Evolutionary conservation across 37 sponge, comb jelly and placozoan species (phyloP).

Genomic region (Dysidea cf. avara): DNA sequence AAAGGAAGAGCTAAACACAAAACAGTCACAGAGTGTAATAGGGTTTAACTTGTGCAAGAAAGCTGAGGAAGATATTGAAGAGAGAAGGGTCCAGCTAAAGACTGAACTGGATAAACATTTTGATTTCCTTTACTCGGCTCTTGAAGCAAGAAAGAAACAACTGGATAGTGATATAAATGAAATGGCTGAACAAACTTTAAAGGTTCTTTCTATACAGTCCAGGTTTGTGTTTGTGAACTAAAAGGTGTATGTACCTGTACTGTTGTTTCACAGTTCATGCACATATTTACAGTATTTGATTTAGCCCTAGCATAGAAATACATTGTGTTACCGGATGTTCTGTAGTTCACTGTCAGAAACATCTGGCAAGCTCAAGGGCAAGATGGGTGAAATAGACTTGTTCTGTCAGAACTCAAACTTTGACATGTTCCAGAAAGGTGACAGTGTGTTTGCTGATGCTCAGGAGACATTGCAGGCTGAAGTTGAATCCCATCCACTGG

Average conservation of each 20-base stretch:
- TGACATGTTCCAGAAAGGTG: conserved; percentile 2
- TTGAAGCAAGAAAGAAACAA: neutral
- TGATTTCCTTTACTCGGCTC: neutral
- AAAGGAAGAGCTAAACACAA: neutral
- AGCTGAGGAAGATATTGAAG: neutral
- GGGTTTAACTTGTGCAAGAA: conserved; percentile 6
- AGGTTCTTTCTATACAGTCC: neutral
- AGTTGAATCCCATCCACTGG: no score
- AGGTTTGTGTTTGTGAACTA: no score
- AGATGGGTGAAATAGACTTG: neutral
- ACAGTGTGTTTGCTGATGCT: no score
- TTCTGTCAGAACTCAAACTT: no score
- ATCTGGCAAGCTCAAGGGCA: neutral
- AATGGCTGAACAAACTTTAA: neutral
- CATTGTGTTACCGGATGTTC: neutral
- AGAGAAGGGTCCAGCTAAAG: neutral
- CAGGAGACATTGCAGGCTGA: no score
- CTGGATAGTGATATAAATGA: neutral
- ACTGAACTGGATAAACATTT: neutral
- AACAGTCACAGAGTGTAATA: neutral
- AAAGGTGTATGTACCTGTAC: no score
- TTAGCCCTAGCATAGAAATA: neutral
- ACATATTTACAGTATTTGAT: no score
- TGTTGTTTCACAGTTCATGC: no score
- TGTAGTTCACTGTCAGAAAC: neutral